These are phyloP conservation scores for Pyralis farinalis DNA, from an alignment of 2,888 invertebrate genomes.

Conservation along the genomic window DNA sequence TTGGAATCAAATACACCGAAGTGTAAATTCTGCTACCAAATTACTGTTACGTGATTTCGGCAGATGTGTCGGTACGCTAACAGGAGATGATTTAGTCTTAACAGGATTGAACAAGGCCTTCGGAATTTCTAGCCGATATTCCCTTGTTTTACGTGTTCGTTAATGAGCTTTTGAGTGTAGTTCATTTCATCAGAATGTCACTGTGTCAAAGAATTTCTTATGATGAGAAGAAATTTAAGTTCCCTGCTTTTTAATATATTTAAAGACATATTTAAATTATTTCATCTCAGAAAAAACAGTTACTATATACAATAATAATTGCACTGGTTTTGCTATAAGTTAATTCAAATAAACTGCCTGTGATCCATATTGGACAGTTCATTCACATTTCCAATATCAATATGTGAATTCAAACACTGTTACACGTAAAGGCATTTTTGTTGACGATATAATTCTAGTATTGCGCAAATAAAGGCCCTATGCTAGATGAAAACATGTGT, in stretches of 20 bases:
- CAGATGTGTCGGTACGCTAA: too few species aligned
- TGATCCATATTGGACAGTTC: background rate
- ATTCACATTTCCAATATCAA: background rate
- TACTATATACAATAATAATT: background rate
- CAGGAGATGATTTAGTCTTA: background rate
- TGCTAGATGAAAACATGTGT: slow-evolving; percentile 3
- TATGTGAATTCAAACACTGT: too few species aligned
- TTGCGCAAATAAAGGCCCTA: background rate
- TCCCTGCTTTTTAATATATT: too few species aligned
- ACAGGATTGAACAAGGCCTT: background rate
- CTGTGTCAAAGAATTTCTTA: background rate
- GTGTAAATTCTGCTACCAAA: too few species aligned
- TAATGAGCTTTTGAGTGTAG: slow-evolving; percentile 6
- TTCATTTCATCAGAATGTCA: background rate
- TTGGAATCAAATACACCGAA: too few species aligned
- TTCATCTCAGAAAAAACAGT: background rate
- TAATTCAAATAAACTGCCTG: background rate
- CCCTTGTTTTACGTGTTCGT: background rate
- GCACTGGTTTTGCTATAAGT: background rate
- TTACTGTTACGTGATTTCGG: too few species aligned
- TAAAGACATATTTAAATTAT: too few species aligned
- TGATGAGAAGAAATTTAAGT: background rate
- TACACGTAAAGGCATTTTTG: background rate
- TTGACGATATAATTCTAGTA: background rate
- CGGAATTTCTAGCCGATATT: slow-evolving; percentile 1